Evolutionary conservation across 2,888 invertebrate species (phyloP), one percentile per base, ranked within the genome.

Genomic region (Eupithecia subumbrata): DNA sequence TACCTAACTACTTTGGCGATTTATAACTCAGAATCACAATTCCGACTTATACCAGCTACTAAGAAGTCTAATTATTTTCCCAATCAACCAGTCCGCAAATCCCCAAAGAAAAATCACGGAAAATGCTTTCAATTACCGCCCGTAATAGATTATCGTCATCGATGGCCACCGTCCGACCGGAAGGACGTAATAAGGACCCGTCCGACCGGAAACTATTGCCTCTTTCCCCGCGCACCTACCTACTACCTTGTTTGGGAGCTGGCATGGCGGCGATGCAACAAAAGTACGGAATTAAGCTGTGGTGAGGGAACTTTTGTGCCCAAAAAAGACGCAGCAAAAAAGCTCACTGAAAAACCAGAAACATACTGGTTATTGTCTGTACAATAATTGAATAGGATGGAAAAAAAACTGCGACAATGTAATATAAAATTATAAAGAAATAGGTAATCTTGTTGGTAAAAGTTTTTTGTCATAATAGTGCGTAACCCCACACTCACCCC

Each of bases 201-300:
- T 60, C 84, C 84, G 84, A 83, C 86, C 87, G 90, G 91, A 91
- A 91, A 86, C 88, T 88, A 89, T 90, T 89, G 88, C 87, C 79
- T 73, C 66, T 67, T 34, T n/a, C 71, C 77, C 73, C 71, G 68
- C 43, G 45, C 25, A 12, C 80, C 80, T 63, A 67, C 71, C 69
- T 69, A 79, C 84, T 82, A 63, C 45, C 70, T 22, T 67, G 45
- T 22, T 48, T 56, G 11, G n/a, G 34, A 69, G 68, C 52, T 56
- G 52, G 52, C 69, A 30, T 30, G 30, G 30, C 30, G 30, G 30
- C n/a, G 72, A 48, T 30, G 64, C 40, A 60, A 60, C 60, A 14
- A 25, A 12, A 25, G 12, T 22, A 60, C 14, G 25, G 60, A 60
- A 60, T 25, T 14, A 60, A 14, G 2, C 22, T 60, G 60, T 60